Percentiles rank a stretch among this genome's conserved stretches.
Evolutionary conservation across 35 echinoderm and acorn worm genomes (phyloP).

Genomic region (Apostichopus parvimensis): DNA sequence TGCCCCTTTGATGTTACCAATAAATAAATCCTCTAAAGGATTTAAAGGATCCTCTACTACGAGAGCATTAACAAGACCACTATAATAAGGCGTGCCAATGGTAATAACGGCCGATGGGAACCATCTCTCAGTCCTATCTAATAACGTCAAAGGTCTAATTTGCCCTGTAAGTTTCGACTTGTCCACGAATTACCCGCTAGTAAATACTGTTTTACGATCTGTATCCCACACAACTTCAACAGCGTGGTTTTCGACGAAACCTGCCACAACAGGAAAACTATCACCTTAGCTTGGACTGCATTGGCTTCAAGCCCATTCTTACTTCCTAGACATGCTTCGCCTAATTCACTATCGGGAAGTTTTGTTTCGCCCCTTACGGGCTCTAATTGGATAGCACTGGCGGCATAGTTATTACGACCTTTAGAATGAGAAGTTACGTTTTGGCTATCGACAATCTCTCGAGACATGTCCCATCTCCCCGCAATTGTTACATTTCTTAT

Average conservation of each 20-base stretch:
- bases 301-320: neutral
- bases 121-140: constrained; percentile 62
- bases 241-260: neutral
- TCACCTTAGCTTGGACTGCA: neutral
- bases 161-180: constrained; percentile 59
- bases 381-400: too few species aligned
- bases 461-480: too few species aligned
- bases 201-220: constrained; percentile 65
- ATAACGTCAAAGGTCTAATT: constrained; percentile 41
- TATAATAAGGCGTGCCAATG: constrained; percentile 66
- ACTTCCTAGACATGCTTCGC: too few species aligned
- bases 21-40: constrained; percentile 75
- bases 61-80: constrained; percentile 52
- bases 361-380: too few species aligned
- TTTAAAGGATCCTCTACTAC: constrained; percentile 66
- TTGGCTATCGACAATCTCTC: too few species aligned
- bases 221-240: constrained; percentile 64
- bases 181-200: constrained; percentile 13
- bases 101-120: constrained; percentile 50
- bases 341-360: too few species aligned
- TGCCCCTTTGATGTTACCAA: constrained; percentile 64
- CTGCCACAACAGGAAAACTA: neutral
- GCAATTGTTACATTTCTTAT: too few species aligned
- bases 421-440: too few species aligned
- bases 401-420: too few species aligned